Percentiles rank a stretch among this genome's conserved stretches.
These are phyloP conservation scores for Candidula unifasciata DNA, from an alignment of 2,888 invertebrate species.

Conservation along the genomic window DNA sequence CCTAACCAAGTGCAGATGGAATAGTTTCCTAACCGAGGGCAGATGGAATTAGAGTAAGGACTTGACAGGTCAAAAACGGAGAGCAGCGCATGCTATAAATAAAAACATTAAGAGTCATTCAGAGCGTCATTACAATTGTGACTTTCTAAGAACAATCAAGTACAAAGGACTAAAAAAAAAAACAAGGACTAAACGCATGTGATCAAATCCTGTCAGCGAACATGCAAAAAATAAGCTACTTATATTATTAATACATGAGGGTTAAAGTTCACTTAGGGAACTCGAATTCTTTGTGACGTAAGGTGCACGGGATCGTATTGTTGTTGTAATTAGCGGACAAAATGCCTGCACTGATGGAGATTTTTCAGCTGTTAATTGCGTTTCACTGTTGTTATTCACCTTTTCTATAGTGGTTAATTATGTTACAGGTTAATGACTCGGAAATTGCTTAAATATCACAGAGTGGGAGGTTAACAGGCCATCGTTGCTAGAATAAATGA, in stretches of 20 bases:
- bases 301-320: not conserved
- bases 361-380: not conserved
- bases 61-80: constrained; percentile 17
- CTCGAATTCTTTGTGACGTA: not conserved
- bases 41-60: not conserved
- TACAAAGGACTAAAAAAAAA: not conserved
- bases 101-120: constrained; percentile 2
- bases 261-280: not conserved
- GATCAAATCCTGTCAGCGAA: not conserved
- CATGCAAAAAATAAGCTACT: not conserved
- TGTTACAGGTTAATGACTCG: not conserved
- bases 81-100: constrained; percentile 13
- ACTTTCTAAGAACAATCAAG: not conserved
- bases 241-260: not conserved
- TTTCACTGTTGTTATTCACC: not conserved
- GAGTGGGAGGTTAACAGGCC: constrained; percentile 1
- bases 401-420: constrained; percentile 10
- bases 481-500: not conserved
- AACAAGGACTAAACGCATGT: no score
- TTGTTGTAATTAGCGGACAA: constrained; percentile 28
- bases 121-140: not conserved
- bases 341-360: not conserved
- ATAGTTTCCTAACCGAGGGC: not conserved
- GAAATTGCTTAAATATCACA: no score
- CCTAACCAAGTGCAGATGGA: not conserved